A percentile compares a stretch with the other conserved stretches of the same genome.
phyloP scores from a whole-genome alignment of 2,113 vertebrate species.

The Gobiocypris rarus region DNA sequence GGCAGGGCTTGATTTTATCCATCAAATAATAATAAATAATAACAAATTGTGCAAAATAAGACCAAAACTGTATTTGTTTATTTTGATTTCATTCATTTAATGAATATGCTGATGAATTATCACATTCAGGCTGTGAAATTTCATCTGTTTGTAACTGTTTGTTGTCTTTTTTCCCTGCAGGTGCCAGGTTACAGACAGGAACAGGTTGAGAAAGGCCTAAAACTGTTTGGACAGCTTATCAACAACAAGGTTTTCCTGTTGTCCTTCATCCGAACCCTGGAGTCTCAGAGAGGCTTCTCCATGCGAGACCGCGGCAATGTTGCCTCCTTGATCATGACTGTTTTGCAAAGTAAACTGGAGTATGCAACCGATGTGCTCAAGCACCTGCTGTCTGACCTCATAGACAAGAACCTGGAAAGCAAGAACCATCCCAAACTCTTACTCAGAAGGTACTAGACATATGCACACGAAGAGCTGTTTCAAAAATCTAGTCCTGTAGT shows the following conservation, averaged over 20 bases:
- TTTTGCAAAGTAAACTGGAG: conserved; percentile 95
- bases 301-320: conserved; percentile 97
- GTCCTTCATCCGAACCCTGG: conserved; percentile 95
- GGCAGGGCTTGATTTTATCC: background rate
- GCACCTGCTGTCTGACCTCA: conserved; percentile 95
- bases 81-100: background rate
- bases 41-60: background rate
- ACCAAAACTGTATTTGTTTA: background rate
- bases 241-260: conserved; percentile 97
- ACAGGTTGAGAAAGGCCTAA: conserved; percentile 93
- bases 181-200: conserved; percentile 97
- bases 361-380: conserved; percentile 97
- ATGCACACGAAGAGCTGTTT: background rate
- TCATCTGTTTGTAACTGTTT: background rate
- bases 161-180: conserved; percentile 64
- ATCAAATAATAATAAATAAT: background rate
- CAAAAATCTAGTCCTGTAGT: background rate
- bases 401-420: conserved; percentile 98
- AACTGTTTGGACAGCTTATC: conserved; percentile 96
- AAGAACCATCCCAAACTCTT: conserved; percentile 98
- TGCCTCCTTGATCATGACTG: conserved; percentile 96
- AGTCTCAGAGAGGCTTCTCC: conserved; percentile 95
- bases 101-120: background rate
- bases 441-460: conserved; percentile 84
- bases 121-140: background rate